Evolutionary conservation across 2,113 vertebrate species (phyloP).

Genomic region (Hypanus sabinus): DNA sequence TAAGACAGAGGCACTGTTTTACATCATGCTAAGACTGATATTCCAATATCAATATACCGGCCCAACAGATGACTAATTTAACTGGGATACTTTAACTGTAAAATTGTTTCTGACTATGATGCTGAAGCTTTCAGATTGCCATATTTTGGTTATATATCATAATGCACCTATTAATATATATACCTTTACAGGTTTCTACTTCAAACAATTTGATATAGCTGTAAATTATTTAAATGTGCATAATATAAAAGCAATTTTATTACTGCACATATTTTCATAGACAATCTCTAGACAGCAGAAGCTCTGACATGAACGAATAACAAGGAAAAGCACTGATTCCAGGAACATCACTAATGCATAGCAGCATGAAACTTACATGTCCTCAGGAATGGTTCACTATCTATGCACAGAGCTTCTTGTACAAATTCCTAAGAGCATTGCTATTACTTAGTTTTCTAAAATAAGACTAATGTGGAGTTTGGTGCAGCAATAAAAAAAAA

Average conservation of each 20-base stretch:
- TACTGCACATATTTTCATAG: conserved; percentile 32
- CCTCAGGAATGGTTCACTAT: conserved; percentile 59
- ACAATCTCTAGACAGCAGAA: conserved; percentile 52
- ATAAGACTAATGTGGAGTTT: background rate
- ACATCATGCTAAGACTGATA: conserved; percentile 24
- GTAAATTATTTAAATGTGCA: background rate
- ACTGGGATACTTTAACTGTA: too few relatives aligned
- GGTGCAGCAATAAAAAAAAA: background rate
- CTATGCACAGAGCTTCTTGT: conserved; percentile 68
- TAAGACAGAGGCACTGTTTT: conserved; percentile 42
- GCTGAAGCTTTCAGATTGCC: background rate
- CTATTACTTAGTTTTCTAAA: conserved; percentile 62
- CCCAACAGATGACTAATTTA: conserved; percentile 7
- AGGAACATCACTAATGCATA: conserved; percentile 43
- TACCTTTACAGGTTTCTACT: conserved; percentile 15
- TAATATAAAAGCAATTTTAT: conserved; percentile 9
- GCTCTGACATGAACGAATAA: conserved; percentile 44
- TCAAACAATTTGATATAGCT: conserved; percentile 32
- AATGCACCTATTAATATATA: background rate
- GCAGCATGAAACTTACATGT: conserved; percentile 71
- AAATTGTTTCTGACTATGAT: background rate
- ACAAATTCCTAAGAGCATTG: conserved; percentile 73
- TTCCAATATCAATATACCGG: conserved; percentile 27
- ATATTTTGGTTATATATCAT: conserved; percentile 12
- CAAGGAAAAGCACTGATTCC: conserved; percentile 21